Evolutionary conservation across 2,888 invertebrate species (phyloP).

Genomic region (Nipponacmea schrenckii): DNA sequence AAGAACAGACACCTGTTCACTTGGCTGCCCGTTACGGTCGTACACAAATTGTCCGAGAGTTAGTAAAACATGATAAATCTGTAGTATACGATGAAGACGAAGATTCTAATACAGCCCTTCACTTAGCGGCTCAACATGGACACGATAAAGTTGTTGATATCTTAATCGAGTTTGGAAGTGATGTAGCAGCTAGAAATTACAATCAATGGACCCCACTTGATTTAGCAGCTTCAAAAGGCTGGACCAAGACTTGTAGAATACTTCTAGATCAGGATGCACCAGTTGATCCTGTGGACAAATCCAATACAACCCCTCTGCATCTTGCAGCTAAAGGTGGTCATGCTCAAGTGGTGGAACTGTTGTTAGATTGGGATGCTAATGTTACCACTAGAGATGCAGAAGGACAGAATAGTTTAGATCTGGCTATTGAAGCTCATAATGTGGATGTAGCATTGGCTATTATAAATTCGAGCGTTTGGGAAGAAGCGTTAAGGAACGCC

Average conservation of each 20-base stretch:
- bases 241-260: constrained; percentile 61
- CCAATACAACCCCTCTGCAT: constrained; percentile 69
- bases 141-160: constrained; percentile 65
- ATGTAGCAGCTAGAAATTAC: constrained; percentile 69
- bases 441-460: constrained; percentile 68
- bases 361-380: constrained; percentile 66
- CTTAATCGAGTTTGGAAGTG: constrained; percentile 67
- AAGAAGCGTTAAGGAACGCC: constrained; percentile 67
- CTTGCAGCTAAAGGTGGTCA: constrained; percentile 67
- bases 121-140: constrained; percentile 67
- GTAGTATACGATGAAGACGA: constrained; percentile 68
- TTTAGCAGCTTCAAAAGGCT: constrained; percentile 69
- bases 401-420: constrained; percentile 67
- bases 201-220: constrained; percentile 69
- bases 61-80: constrained; percentile 60
- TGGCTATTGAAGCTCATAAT: constrained; percentile 67
- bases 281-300: constrained; percentile 68
- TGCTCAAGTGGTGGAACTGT: constrained; percentile 63
- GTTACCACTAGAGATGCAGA: constrained; percentile 63
- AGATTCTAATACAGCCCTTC: constrained; percentile 68
- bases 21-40: constrained; percentile 68
- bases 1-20: constrained; percentile 69
- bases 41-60: constrained; percentile 63
- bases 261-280: constrained; percentile 67
- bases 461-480: constrained; percentile 67